Conservation (phyloP, 92 coral and sea anemone genomes). For the Anthopleura xanthogrammica region DNA sequence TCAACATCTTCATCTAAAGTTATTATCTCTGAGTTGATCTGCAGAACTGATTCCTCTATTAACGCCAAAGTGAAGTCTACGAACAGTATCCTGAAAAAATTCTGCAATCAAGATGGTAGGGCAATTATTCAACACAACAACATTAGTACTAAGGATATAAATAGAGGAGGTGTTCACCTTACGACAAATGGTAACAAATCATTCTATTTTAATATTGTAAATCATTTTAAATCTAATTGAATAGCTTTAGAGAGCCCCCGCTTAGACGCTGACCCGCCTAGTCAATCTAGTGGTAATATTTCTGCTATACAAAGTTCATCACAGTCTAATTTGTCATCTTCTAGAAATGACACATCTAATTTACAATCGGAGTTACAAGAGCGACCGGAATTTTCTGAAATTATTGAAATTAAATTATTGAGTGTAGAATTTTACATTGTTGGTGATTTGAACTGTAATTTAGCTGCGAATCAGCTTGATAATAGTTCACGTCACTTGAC, state of each 20-base stretch:
- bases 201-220: too few species aligned
- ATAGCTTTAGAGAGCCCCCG: too few species aligned
- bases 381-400: too few species aligned
- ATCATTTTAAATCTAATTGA: neutral
- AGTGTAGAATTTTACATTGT: slow-evolving; percentile 46
- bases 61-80: neutral
- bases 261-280: too few species aligned
- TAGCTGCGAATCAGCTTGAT: slow-evolving; percentile 46
- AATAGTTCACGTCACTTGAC: slow-evolving; percentile 25
- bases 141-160: neutral
- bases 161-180: neutral
- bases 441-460: slow-evolving; percentile 57
- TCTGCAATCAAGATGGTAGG: neutral
- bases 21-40: neutral
- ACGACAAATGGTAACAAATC: neutral
- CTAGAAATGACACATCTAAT: too few species aligned
- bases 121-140: neutral
- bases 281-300: too few species aligned
- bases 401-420: slow-evolving; percentile 41
- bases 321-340: too few species aligned
- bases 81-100: neutral
- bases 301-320: too few species aligned
- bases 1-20: neutral
- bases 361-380: too few species aligned
- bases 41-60: neutral